A percentile compares a stretch with the other conserved stretches of the same genome.
Evolutionary conservation across 2,113 vertebrate genomes (phyloP).

Genomic region (Oplegnathus fasciatus): DNA sequence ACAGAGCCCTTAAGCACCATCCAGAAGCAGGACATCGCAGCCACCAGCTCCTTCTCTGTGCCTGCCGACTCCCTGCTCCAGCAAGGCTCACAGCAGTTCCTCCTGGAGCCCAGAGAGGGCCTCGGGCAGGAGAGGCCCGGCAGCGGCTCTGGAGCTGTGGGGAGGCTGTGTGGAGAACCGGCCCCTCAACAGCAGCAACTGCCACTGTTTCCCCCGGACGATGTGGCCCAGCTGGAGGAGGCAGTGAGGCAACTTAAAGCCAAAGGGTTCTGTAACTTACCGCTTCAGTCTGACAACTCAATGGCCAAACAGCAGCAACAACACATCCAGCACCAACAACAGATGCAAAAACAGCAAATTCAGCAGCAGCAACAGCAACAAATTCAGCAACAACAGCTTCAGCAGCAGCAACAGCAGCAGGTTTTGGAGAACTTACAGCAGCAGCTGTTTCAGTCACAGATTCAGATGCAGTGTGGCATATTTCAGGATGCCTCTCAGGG

Average conservation of each 20-base stretch:
- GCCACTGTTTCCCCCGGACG: conserved; percentile 88
- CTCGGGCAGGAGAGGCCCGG: conserved; percentile 87
- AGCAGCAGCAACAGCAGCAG: conserved; percentile 87
- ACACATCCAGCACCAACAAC: conserved; percentile 89
- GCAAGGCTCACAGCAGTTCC: conserved; percentile 89
- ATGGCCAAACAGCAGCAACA: conserved; percentile 91
- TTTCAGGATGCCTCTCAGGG: conserved; percentile 87
- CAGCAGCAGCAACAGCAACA: conserved; percentile 89
- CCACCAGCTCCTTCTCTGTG: conserved; percentile 86
- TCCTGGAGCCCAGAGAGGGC: conserved; percentile 85
- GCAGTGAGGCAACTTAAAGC: conserved; percentile 95
- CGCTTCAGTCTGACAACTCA: conserved; percentile 87
- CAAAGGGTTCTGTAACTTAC: conserved; percentile 89
- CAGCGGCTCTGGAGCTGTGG: conserved; percentile 63
- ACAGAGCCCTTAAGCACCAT: conserved; percentile 90
- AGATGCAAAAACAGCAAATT: conserved; percentile 89
- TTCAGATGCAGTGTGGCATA: conserved; percentile 93
- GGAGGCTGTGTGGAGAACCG: conserved; percentile 81
- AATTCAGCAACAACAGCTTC: conserved; percentile 86
- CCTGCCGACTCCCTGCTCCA: conserved; percentile 89
- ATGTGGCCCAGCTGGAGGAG: conserved; percentile 93
- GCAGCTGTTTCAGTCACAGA: conserved; percentile 91
- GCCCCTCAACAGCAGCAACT: conserved; percentile 90
- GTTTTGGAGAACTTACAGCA: conserved; percentile 89
- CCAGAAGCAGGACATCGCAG: conserved; percentile 92